Percentiles rank a stretch among this genome's conserved stretches.
Conservation (phyloP, 2,113 vertebrate species). For the Probosciger aterrimus region DNA sequence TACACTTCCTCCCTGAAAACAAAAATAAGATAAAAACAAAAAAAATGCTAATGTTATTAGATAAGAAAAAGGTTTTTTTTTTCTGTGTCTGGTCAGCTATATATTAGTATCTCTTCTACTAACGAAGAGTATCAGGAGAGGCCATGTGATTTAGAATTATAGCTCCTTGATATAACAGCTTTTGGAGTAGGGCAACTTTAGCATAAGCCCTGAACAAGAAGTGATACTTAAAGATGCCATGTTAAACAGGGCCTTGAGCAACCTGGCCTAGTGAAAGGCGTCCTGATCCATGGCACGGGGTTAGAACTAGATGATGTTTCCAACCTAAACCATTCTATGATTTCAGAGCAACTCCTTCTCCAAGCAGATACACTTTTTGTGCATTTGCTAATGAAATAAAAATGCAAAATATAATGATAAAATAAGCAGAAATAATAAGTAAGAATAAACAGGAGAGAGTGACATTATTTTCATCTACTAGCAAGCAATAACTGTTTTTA, state of each 20-base stretch:
- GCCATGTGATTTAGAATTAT: background rate
- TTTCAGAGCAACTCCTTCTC: background rate
- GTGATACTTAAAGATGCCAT: background rate
- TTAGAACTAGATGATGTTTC: background rate
- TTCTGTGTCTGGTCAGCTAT: background rate
- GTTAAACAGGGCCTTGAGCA: background rate
- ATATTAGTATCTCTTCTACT: background rate
- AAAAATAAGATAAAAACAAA: background rate
- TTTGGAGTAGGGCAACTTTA: background rate
- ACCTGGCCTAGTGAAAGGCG: background rate
- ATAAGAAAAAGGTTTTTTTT: background rate
- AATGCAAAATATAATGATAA: background rate
- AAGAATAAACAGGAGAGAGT: background rate
- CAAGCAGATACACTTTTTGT: background rate
- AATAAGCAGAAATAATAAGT: background rate
- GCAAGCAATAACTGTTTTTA: background rate
- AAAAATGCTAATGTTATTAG: background rate
- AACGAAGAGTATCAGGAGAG: background rate
- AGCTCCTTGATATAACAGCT: background rate
- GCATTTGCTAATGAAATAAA: background rate
- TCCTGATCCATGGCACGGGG: background rate
- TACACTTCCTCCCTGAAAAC: background rate
- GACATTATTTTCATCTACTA: background rate
- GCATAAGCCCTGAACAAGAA: background rate
- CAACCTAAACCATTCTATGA: background rate